These are phyloP conservation scores for Zenarchopterus dispar DNA, from an alignment of 2,797 vertebrate genomes.

Conservation along the genomic window DNA sequence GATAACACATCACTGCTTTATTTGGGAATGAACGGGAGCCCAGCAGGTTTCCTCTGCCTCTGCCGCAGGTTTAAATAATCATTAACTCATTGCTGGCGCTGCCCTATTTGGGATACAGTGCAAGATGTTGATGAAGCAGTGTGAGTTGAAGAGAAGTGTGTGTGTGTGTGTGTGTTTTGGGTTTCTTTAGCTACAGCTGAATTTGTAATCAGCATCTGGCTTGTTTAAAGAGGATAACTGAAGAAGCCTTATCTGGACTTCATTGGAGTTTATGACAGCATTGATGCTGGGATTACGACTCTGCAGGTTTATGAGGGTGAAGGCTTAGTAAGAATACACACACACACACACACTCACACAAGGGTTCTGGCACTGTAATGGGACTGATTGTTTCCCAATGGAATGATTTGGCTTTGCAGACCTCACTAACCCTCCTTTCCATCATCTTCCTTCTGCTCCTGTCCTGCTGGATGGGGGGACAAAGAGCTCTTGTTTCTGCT, in stretches of 20 bases:
- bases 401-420: constrained; percentile 52
- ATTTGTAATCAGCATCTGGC: constrained; percentile 50
- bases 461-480: constrained; percentile 65
- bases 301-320: constrained; percentile 42
- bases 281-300: constrained; percentile 40
- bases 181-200: constrained; percentile 29
- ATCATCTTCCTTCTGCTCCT: constrained; percentile 53
- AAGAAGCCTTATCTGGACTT: constrained; percentile 29
- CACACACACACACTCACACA: constrained; percentile 5
- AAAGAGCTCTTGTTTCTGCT: constrained; percentile 73
- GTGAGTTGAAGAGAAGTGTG: constrained; percentile 12
- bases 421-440: constrained; percentile 37
- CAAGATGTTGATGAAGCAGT: constrained; percentile 50
- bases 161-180: constrained; percentile 15
- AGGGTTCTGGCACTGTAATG: constrained; percentile 17
- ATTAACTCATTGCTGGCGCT: constrained; percentile 28
- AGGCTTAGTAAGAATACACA: constrained; percentile 17
- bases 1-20: constrained; percentile 41
- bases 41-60: constrained; percentile 46
- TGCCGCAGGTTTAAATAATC: constrained; percentile 46
- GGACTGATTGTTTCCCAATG: constrained; percentile 55
- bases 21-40: constrained; percentile 45
- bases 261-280: constrained; percentile 35
- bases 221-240: constrained; percentile 54
- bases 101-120: constrained; percentile 55